Conservation (phyloP, 2,797 vertebrate genomes). For the Galagoides demidoff region DNA sequence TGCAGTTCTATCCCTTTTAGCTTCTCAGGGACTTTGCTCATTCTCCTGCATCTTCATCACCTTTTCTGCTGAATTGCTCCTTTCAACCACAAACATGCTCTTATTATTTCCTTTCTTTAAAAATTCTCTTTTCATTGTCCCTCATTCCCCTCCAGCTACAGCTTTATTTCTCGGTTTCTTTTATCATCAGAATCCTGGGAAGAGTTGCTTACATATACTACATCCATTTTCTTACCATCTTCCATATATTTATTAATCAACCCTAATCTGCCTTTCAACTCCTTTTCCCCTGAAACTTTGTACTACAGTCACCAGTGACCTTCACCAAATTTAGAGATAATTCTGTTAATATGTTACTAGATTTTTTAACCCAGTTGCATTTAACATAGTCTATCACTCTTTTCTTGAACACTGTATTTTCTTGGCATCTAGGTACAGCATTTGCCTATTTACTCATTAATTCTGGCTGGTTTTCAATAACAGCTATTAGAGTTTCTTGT, state of each 20-base stretch:
- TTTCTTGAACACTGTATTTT: not conserved
- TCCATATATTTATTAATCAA: not conserved
- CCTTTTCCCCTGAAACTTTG: not conserved
- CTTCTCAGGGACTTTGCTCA: not conserved
- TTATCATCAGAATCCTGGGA: not conserved
- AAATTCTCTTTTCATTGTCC: not conserved
- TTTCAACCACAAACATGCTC: not conserved
- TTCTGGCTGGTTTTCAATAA: not conserved
- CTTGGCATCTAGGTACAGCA: not conserved
- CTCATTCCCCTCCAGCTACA: not conserved
- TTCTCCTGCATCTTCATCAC: not conserved
- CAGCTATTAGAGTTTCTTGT: not conserved
- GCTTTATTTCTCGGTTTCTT: constrained; percentile 6
- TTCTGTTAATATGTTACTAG: not conserved
- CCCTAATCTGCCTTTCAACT: not conserved
- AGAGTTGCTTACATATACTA: not conserved
- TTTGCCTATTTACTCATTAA: not conserved
- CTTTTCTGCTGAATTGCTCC: not conserved
- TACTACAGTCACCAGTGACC: not conserved
- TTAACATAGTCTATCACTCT: not conserved
- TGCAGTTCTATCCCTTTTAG: not conserved
- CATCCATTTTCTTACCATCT: constrained; percentile 10
- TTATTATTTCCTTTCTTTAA: not conserved
- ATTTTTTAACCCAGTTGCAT: not conserved
- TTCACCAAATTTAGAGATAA: not conserved